Conservation (phyloP, 2,797 vertebrate genomes). For the Aselliscus stoliczkanus region DNA sequence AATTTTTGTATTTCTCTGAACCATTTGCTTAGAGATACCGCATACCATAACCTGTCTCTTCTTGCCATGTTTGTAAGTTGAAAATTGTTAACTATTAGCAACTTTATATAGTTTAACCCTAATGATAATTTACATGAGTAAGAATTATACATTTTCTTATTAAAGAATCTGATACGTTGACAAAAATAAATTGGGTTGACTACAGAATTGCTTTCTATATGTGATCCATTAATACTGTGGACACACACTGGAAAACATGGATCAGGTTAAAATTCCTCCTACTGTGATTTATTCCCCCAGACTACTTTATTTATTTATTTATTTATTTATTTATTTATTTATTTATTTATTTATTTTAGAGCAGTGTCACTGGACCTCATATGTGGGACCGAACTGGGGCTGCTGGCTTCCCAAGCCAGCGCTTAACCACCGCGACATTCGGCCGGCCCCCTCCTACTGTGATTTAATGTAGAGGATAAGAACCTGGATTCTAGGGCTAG, state of each 20-base stretch:
- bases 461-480: not conserved
- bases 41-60: not conserved
- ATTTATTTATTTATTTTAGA: no score
- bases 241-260: not conserved
- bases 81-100: not conserved
- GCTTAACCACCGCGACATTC: no score
- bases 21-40: not conserved
- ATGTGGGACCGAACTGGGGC: no score
- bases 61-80: not conserved
- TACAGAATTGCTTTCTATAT: not conserved
- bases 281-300: no score
- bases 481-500: not conserved
- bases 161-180: not conserved
- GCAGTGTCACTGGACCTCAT: no score
- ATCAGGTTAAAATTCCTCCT: not conserved
- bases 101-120: not conserved
- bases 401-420: no score
- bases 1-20: not conserved
- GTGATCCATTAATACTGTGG: not conserved
- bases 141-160: not conserved
- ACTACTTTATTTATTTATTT: no score
- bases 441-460: no score
- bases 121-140: not conserved
- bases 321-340: no score
- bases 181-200: not conserved